Evolutionary conservation across 1,140 invertebrate species (phyloP).

Genomic region (Heliconius hewitsoni): DNA sequence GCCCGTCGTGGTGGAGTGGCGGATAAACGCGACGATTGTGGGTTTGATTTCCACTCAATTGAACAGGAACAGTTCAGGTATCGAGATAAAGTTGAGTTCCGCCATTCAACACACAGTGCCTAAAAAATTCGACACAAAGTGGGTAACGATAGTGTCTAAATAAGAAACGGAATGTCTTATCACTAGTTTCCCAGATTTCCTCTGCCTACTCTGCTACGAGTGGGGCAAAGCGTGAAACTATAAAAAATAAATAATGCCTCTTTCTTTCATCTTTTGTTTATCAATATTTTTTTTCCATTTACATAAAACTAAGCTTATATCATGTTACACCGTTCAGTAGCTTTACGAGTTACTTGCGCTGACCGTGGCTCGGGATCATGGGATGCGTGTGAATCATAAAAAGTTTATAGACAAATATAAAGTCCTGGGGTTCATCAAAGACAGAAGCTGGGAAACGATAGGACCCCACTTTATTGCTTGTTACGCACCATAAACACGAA

Average conservation of each 20-base stretch:
- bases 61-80: too few species aligned
- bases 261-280: neutral
- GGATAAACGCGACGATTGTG: too few species aligned
- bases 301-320: constrained; percentile 19
- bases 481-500: constrained; percentile 73
- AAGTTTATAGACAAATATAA: constrained; percentile 75
- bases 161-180: too few species aligned
- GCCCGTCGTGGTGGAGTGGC: too few species aligned
- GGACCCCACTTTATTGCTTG: constrained; percentile 74
- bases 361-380: constrained; percentile 55
- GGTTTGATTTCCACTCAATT: too few species aligned
- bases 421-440: constrained; percentile 69
- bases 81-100: too few species aligned
- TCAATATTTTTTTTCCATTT: neutral
- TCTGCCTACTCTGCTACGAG: too few species aligned
- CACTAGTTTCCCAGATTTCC: too few species aligned
- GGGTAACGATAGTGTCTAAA: too few species aligned
- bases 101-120: too few species aligned
- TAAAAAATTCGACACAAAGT: too few species aligned
- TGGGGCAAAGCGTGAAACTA: too few species aligned
- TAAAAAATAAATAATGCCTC: neutral
- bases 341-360: constrained; percentile 75
- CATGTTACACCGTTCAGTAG: constrained; percentile 65
- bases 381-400: constrained; percentile 62
- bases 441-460: constrained; percentile 67